Percentiles rank a stretch among this genome's conserved stretches.
Conservation (phyloP, 2,888 invertebrate genomes). For the Trilocha varians region DNA sequence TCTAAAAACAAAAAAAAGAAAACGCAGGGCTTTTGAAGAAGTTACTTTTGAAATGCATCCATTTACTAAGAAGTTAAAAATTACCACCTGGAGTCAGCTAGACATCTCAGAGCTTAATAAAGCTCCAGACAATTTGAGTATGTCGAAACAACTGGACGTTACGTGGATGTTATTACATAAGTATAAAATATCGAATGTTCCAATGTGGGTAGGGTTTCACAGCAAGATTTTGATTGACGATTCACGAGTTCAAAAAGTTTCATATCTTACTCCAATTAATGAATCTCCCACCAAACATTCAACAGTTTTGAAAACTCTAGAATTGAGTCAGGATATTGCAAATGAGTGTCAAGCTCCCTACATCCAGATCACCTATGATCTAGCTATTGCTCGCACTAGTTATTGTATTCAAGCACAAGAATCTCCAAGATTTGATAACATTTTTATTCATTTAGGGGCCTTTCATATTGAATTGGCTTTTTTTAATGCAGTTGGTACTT, state of each 20-base stretch:
- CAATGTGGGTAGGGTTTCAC: conserved; percentile 27
- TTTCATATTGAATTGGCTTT: conserved; percentile 24
- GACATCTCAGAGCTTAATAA: conserved; percentile 14
- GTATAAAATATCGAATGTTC: conserved; percentile 10
- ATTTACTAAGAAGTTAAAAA: conserved; percentile 18
- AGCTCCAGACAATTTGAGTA: conserved; percentile 12
- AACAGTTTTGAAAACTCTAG: conserved; percentile 21
- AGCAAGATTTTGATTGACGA: conserved; percentile 19
- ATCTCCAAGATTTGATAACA: conserved; percentile 21
- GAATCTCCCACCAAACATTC: conserved; percentile 24
- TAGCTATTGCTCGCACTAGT: conserved; percentile 19
- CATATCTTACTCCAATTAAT: conserved; percentile 28
- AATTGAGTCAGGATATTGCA: conserved; percentile 18
- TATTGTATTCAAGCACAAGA: conserved; percentile 18
- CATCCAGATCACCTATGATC: conserved; percentile 23
- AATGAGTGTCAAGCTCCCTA: conserved; percentile 16
- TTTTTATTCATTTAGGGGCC: conserved; percentile 25
- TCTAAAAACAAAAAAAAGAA: conserved; percentile 11
- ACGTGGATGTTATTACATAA: conserved; percentile 14
- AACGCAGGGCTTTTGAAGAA: conserved; percentile 18
- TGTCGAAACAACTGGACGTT: conserved; percentile 10
- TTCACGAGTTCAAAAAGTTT: conserved; percentile 20
- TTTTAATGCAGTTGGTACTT: conserved; percentile 25
- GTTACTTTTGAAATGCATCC: conserved; percentile 11
- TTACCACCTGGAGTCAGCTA: conserved; percentile 11